Evolutionary conservation across 2,888 invertebrate genomes (phyloP).

Genomic region (Sesamia inferens): DNA sequence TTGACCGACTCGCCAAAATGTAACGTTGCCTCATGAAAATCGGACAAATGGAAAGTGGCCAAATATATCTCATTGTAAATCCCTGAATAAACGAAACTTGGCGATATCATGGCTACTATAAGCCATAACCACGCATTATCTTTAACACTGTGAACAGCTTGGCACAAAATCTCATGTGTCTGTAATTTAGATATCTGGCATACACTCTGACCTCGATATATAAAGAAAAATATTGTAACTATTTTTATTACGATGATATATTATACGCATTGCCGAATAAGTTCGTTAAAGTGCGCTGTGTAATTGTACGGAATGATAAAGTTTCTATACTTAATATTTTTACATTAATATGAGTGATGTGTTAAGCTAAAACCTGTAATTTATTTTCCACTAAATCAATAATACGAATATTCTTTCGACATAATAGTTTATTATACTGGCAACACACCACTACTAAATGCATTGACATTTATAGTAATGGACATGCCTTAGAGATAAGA

Average conservation of each 20-base stretch:
- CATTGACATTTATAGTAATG: too few species aligned
- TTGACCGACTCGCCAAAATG: slow-evolving; percentile 51
- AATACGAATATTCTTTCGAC: not conserved
- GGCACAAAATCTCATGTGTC: slow-evolving; percentile 56
- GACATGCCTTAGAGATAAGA: too few species aligned
- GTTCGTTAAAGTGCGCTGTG: not conserved
- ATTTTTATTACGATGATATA: slow-evolving; percentile 41
- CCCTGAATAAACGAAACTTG: slow-evolving; percentile 61
- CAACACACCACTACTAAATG: not conserved
- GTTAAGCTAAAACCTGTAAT: not conserved
- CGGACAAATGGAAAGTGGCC: slow-evolving; percentile 73
- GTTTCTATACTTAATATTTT: not conserved
- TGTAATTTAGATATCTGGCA: slow-evolving; percentile 39
- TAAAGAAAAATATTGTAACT: slow-evolving; percentile 34
- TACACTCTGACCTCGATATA: slow-evolving; percentile 50
- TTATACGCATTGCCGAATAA: slow-evolving; percentile 49
- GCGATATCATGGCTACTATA: slow-evolving; percentile 53
- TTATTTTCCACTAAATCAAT: not conserved
- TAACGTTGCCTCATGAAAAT: slow-evolving; percentile 34
- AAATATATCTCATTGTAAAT: slow-evolving; percentile 66
- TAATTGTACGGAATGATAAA: not conserved
- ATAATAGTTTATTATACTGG: not conserved
- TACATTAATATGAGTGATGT: not conserved
- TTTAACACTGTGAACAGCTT: slow-evolving; percentile 55
- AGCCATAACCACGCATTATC: slow-evolving; percentile 56